Evolutionary conservation across 2,797 vertebrate genomes (phyloP), one percentile per base, ranked within the genome.

Genomic region (Phataginus tricuspis): DNA sequence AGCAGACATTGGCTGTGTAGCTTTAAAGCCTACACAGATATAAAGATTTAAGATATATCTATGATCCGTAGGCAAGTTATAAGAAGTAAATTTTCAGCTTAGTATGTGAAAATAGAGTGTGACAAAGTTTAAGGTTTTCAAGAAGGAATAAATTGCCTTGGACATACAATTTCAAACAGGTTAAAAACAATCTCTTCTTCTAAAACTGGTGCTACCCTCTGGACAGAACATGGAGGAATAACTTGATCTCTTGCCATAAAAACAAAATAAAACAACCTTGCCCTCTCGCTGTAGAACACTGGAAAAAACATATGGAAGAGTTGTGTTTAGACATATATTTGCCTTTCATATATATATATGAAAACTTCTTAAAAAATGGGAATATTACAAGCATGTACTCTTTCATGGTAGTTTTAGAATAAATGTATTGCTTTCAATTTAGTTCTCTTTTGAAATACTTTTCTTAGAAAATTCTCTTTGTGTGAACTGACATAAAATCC

Each of bases 381-480:
- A 63, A 34, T 53, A 59, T 10, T 79, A 29, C 13, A 80, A 69
- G 42, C 23, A 29, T 57, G 2, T 19, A 66, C 11, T 78, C 21
- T 90, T 68, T 55, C 27, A 29, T 45, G 27, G 83, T 25, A 80
- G 74, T 95, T 82, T n/a, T 51, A 95, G 42, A 63, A 95, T 91
- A 91, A 82, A 45, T 84, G 4, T 14, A 14, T 29, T 79, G 75
- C 84, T 85, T 9, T 92, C 91, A 93, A 92, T 23, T 91, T 84
- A 72, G 45, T 64, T 86, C 64, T 91, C 39, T 87, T 4, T 86
- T 96, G 51, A 83, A 75, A 45, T 63, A 78, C 51, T 10, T 71
- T 93, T 3, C 19, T 96, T 82, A 27, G 45, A 84, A 84, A 85
- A 57, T 57, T 93, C 10, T 64, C 75, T 86, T 91, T 7, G 13